phyloP scores from a whole-genome alignment of 2,113 vertebrate genomes.

The Oostethus manadensis region DNA sequence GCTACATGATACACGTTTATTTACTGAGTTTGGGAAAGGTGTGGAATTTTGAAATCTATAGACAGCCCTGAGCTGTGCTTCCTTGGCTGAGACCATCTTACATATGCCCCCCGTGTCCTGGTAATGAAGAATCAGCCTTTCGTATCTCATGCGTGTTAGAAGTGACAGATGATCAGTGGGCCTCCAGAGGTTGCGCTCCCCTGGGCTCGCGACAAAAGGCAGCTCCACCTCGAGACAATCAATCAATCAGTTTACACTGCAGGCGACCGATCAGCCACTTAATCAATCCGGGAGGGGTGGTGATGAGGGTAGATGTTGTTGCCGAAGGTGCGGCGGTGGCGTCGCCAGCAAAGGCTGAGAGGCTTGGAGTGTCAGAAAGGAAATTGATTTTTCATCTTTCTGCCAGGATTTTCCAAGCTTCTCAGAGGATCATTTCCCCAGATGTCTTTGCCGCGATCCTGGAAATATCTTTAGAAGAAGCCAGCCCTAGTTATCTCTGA shows the following conservation, averaged over 20 bases:
- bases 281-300: conserved; percentile 54
- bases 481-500: background rate
- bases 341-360: conserved; percentile 48
- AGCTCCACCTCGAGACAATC: conserved; percentile 63
- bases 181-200: conserved; percentile 65
- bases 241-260: conserved; percentile 69
- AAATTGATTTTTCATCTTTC: conserved; percentile 44
- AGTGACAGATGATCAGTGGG: conserved; percentile 70
- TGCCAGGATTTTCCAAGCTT: conserved; percentile 29
- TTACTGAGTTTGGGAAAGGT: no score
- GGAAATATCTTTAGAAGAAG: background rate
- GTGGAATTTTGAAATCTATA: no score
- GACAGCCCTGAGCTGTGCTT: conserved; percentile 12
- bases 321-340: conserved; percentile 38
- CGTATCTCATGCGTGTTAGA: conserved; percentile 55
- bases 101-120: conserved; percentile 42
- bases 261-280: conserved; percentile 67
- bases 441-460: background rate
- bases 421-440: conserved; percentile 4
- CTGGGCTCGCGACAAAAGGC: conserved; percentile 62
- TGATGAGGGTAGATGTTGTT: conserved; percentile 57
- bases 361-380: conserved; percentile 39
- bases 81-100: conserved; percentile 30
- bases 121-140: conserved; percentile 62
- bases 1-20: no score